Evolutionary conservation across 1,140 invertebrate species (phyloP).

Genomic region (Pantala flavescens): DNA sequence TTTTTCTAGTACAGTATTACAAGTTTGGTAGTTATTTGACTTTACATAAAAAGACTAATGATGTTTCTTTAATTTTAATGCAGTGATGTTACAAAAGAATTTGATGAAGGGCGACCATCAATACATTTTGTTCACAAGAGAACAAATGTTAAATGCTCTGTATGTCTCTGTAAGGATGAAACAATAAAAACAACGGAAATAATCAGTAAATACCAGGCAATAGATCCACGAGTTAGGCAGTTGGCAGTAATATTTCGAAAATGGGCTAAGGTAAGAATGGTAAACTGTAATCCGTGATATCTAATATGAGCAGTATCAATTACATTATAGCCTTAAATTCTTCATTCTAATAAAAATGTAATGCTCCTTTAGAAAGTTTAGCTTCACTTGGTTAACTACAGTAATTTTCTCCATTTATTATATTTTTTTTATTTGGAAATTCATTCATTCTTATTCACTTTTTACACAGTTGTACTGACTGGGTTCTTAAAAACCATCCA

Average conservation of each 20-base stretch:
- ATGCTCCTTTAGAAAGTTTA: no score
- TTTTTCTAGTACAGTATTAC: no score
- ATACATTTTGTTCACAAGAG: not conserved
- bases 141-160: not conserved
- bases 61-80: not conserved
- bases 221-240: not conserved
- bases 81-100: not conserved
- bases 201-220: not conserved
- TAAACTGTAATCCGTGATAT: not conserved
- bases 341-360: no score
- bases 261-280: constrained; percentile 10
- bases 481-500: no score
- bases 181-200: not conserved
- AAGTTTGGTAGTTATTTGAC: no score
- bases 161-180: not conserved
- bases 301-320: not conserved
- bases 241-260: not conserved
- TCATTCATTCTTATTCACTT: no score
- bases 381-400: no score
- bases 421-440: no score
- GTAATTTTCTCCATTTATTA: no score
- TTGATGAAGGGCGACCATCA: not conserved
- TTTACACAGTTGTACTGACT: no score
- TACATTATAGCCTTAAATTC: not conserved
- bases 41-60: not conserved